These are phyloP conservation scores for Mastigias papua DNA, from an alignment of 30 jellyfish, hydroid and myxozoan genomes.

Conservation along the genomic window DNA sequence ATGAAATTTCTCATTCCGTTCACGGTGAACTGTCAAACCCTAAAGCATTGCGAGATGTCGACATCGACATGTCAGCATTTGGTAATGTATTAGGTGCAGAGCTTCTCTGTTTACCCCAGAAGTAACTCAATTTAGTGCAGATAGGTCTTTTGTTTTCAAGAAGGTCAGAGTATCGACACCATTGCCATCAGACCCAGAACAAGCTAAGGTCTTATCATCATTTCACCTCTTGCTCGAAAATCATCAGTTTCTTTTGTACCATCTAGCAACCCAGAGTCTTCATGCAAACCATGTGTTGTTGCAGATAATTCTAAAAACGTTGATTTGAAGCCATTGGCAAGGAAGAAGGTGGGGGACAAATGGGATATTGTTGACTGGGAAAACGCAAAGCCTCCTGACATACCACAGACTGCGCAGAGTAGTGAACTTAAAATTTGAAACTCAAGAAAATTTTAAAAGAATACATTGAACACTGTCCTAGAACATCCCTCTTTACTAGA, in stretches of 20 bases:
- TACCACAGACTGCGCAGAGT: background rate
- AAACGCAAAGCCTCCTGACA: background rate
- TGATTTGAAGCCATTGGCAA: background rate
- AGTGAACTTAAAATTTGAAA: too few relatives aligned
- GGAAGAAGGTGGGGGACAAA: background rate
- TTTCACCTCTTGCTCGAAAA: background rate
- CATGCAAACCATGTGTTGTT: background rate
- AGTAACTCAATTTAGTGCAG: too few relatives aligned
- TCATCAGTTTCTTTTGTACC: background rate
- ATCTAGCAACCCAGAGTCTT: background rate
- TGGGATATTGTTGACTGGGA: background rate
- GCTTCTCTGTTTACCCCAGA: background rate
- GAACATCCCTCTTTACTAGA: too few relatives aligned
- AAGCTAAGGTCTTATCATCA: background rate
- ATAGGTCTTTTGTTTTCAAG: too few relatives aligned
- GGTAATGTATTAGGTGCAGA: background rate
- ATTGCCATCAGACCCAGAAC: background rate
- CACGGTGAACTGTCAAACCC: too few relatives aligned
- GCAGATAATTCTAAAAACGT: background rate
- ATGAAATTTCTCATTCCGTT: too few relatives aligned
- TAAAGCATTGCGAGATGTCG: too few relatives aligned
- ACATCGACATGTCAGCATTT: too few relatives aligned
- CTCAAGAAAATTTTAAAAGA: too few relatives aligned
- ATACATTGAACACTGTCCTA: too few relatives aligned
- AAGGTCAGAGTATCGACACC: too few relatives aligned